A percentile compares a stretch with the other conserved stretches of the same genome.
Evolutionary conservation across 2,113 vertebrate species (phyloP).

Genomic region (Mirounga angustirostris): DNA sequence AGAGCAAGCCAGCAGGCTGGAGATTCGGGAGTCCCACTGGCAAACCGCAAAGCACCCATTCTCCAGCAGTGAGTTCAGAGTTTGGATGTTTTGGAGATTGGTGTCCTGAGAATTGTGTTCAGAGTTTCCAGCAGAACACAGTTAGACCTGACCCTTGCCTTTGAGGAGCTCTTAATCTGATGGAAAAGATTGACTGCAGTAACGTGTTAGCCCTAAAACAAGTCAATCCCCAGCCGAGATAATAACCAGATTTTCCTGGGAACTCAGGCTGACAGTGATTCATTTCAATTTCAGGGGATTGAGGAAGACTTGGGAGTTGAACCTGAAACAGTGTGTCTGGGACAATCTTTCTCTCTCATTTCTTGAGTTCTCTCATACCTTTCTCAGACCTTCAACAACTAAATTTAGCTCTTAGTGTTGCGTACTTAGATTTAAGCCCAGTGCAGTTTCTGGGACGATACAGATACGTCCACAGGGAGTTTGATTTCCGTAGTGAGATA

Average conservation of each 20-base stretch:
- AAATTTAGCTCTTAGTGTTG: background rate
- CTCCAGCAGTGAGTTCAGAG: background rate
- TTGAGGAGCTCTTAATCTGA: background rate
- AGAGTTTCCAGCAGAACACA: background rate
- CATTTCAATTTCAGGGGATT: background rate
- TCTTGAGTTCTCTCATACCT: background rate
- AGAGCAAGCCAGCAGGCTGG: background rate
- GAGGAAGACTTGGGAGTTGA: constrained; percentile 2
- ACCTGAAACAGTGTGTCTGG: background rate
- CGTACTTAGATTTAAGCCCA: background rate
- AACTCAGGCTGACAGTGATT: background rate
- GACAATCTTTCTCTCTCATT: background rate
- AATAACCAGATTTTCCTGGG: background rate
- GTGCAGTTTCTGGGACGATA: background rate
- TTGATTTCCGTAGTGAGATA: background rate
- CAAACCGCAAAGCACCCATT: background rate
- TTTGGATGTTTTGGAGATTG: background rate
- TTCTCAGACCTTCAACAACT: background rate
- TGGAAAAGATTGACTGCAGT: background rate
- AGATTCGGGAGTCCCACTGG: background rate
- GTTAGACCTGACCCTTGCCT: background rate
- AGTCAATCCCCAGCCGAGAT: background rate
- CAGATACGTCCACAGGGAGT: background rate
- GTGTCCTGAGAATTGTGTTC: background rate
- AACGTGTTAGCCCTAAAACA: background rate